phyloP scores from a whole-genome alignment of 2,113 vertebrate species.

The Poecile atricapillus region DNA sequence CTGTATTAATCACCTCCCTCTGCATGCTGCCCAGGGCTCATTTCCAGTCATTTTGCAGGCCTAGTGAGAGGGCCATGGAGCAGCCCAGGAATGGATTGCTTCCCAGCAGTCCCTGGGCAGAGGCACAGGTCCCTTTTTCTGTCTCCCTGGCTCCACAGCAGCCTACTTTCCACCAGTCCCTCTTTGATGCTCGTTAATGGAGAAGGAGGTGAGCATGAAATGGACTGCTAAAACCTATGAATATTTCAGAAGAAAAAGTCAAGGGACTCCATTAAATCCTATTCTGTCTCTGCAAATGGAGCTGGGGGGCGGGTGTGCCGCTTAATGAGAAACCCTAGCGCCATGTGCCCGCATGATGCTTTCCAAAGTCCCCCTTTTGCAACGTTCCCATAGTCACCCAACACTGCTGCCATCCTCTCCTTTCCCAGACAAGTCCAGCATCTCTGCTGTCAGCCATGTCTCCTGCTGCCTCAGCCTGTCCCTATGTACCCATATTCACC shows the following conservation, averaged over 20 bases:
- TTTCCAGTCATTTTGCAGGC: not conserved
- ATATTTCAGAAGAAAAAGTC: slow-evolving; percentile 74
- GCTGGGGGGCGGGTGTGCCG: not conserved
- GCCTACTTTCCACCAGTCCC: not conserved
- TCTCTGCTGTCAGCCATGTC: not conserved
- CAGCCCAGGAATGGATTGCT: not conserved
- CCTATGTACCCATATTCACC: not conserved
- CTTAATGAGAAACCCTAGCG: slow-evolving; percentile 52
- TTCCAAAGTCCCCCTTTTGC: not conserved
- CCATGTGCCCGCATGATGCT: accelerated
- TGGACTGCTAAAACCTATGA: slow-evolving; percentile 68
- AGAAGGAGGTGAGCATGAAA: slow-evolving; percentile 62
- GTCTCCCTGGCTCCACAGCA: not conserved
- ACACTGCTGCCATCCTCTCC: not conserved
- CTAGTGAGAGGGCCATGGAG: not conserved
- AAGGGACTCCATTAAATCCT: slow-evolving; percentile 71
- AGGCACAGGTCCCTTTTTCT: not conserved
- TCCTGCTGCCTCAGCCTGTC: not conserved
- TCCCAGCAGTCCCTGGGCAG: not conserved
- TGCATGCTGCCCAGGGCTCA: not conserved
- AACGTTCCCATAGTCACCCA: accelerated
- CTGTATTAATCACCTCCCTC: not conserved
- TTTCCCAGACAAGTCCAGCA: not conserved
- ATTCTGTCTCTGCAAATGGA: slow-evolving; percentile 54
- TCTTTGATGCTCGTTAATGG: slow-evolving; percentile 49